Base-by-base conservation (phyloP, 2,888 invertebrate genomes). In the Arenicola marina region DNA sequence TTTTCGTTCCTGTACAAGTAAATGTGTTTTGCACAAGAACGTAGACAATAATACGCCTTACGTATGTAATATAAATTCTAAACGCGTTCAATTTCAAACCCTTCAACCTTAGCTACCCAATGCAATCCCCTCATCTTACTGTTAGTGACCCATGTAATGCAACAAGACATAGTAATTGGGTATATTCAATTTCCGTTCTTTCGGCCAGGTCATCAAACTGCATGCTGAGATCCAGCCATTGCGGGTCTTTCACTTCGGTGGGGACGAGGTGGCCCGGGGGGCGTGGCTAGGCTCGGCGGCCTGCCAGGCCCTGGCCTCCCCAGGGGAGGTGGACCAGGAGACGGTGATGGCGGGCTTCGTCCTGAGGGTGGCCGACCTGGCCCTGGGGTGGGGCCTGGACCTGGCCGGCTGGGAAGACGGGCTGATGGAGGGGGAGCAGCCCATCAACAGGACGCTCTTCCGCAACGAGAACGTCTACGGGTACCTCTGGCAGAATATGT, bases 251-350 rank as follows among this genome's bases (percentile, higher is more conserved):
- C 77, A 81, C 64, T 74, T 77, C 43, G 81, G 80, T 4, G 80
- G 80, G 0, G 81, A 80, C 61, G 81, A 81, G 62, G 78, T 78
- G 1, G 73, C 77, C 0, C 32, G 31, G 0, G 72, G 73, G 3
- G 77, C 79, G 2, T 78, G 78, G 76, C 56, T 69, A n/a, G 68
- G 76, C n/a, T 79, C 79, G 2, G 59, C 76, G 0, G 54, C 51
- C 11, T 81, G 81, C 60, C 31, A 61, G 21, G n/a, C 57, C 64
- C 32, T 54, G 56, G 48, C 7, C 7, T 7, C 26, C 48, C 24
- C 26, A 11, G 24, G 18, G 7, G 26, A 11, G n/a, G 15, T 7
- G 15, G 18, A 21, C 18, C 11, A 7, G 18, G 7, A 48, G 15
- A 24, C 15, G 7, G 15, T 11, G 38, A 15, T 38, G 11, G 18